Evolutionary conservation across 2,113 vertebrate genomes (phyloP), one percentile per base, ranked within the genome.

Genomic region (Stigmatopora nigra): DNA sequence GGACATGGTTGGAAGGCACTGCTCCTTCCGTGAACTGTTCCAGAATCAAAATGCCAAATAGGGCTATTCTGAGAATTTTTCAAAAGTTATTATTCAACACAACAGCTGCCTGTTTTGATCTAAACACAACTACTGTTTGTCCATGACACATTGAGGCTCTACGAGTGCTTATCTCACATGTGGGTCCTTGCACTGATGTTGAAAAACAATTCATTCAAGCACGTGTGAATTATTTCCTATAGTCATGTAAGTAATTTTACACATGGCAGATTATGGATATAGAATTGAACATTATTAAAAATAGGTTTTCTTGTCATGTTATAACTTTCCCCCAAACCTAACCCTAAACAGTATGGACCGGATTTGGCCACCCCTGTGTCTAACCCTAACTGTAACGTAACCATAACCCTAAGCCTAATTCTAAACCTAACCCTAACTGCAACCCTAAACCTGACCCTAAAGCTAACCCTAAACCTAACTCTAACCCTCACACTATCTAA

Each of bases 71-170:
- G 68, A 73, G 88, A 90, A 88, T 15, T 68, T 58, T 63, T 61
- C 46, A 31, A 44, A 48, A 14, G 45, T 69, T 85, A 82, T 86
- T 87, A 70, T 80, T 85, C 65, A 49, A 74, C 63, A 83, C 66
- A 88, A 87, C 81, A 84, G 1, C 17, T 70, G 9, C 56, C 22
- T 89, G 84, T 88, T 89, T 85, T 85, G 62, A 83, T 82, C 77
- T 46, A 87, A 90, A 90, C 88, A 90, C 14, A 70, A 45, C 49
- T 5, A 22, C 44, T 88, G 87, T 89, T 90, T 90, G 69, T 64
- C 47, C 68, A 75, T 83, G 65, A 88, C 82, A 90, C 86, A 89
- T 64, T 69, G 78, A 75, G 76, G 68, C 63, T 72, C 67, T 53
- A 73, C 62, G 67, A 64, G 49, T 47, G 17, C 77, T 41, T 72